These are phyloP conservation scores for Odocoileus virginianus DNA, from an alignment of 2,113 vertebrate species.

Conservation along the genomic window DNA sequence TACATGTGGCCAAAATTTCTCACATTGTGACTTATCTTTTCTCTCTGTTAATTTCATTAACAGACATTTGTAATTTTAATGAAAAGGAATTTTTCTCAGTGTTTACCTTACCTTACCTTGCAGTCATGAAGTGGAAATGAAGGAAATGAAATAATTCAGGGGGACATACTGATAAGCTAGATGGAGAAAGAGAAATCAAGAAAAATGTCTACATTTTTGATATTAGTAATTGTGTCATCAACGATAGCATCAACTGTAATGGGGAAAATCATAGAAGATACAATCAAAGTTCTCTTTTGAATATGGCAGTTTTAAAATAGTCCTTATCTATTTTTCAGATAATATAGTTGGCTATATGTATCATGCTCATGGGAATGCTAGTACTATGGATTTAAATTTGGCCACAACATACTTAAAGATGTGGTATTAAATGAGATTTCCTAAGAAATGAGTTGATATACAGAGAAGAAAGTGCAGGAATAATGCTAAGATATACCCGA, in stretches of 20 bases:
- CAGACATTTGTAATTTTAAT: background rate
- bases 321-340: background rate
- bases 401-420: background rate
- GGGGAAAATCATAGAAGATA: background rate
- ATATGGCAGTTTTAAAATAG: background rate
- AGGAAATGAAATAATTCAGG: background rate
- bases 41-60: background rate
- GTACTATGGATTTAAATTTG: background rate
- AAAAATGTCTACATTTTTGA: background rate
- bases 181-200: background rate
- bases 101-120: background rate
- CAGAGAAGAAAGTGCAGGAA: background rate
- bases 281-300: background rate
- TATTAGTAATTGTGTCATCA: background rate
- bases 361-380: background rate
- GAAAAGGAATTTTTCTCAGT: background rate
- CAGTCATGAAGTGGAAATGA: background rate
- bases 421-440: background rate
- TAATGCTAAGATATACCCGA: background rate
- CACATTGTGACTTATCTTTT: background rate
- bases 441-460: background rate
- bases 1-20: background rate
- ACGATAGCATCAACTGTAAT: background rate
- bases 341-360: background rate
- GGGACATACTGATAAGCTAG: no score